Evolutionary conservation across 2,113 vertebrate species (phyloP), one percentile per base, ranked within the genome.

Genomic region (Morone saxatilis): DNA sequence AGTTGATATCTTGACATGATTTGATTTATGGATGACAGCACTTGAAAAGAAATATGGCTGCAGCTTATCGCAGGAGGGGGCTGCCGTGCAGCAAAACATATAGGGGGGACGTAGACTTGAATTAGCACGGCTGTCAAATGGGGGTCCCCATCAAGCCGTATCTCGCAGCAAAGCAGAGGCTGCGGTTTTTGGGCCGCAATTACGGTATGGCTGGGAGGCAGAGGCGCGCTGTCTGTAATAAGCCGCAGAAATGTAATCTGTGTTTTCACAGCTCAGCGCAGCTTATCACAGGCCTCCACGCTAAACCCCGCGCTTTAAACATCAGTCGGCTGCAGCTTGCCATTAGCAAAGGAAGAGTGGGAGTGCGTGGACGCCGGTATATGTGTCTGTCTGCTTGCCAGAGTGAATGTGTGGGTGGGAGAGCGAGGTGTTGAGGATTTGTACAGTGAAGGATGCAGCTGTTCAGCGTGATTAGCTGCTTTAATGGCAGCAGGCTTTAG

Each of bases 201-300:
- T 92, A 93, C 62, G 60, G 51, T 80, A 60, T 59, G 76, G 87
- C 93, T 85, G 56, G 63, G 69, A 94, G 93, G 94, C 91, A 89
- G 81, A 91, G 80, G 75, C 74, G 36, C 48, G 47, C 79, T 73
- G 68, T 87, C 91, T 86, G 85, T 85, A 91, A 92, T 92, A 93
- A 94, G 86, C 93, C 81, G 53, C 87, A 83, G 92, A 94, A 95
- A 94, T 93, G 92, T 95, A 96, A 96, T 95, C 95, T 94, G 90
- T 94, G 91, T 95, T 95, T 95, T 94, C 93, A 94, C 94, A 95
- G 95, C 94, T 94, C 93, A 88, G 85, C 65, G 73, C 12, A 11
- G 94, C 94, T 96, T 95, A 96, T 95, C 93, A 73, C 91, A 81
- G 84, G 82, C 92, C 91, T 88, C 79, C 90, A 91, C 71, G 7